Evolutionary conservation across 2,888 invertebrate genomes (phyloP), one percentile per base, ranked within the genome.

Genomic region (Synanthedon myopaeformis): DNA sequence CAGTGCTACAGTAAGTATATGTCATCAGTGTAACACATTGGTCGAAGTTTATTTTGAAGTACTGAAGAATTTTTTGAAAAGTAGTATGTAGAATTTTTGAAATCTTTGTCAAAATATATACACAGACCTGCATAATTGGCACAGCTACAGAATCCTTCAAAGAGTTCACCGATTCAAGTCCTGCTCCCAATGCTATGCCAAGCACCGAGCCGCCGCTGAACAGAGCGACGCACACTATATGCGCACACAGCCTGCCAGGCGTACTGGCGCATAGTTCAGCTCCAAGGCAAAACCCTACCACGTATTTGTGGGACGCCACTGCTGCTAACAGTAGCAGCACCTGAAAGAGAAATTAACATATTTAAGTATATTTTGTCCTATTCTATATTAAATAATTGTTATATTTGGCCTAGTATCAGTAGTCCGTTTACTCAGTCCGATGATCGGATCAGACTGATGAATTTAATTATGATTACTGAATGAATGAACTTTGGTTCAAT

Each of bases 201-300:
- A 82, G 72, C 1, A 91, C 90, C 0, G 93, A 93, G 0, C 93
- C 93, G 1, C 89, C 76, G 10, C 93, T 89, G 75, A 94, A 94
- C 19, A 92, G 80, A 2, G 81, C 66, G 53, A 94, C 89, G 50
- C 90, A 90, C 8, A 89, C 61, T 17, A 92, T 78, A 58, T 92
- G 90, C 45, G 80, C 76, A 52, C 87, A 80, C 51, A 82, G 56
- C 0, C 75, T 69, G 0, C 72, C 69, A 0, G 74, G 72, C 17
- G 85, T 72, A 62, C 84, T 89, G n/a, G 88, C 88, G 49, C 89
- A 89, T 55, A 95, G 82, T 74, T 94, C 94, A 0, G 93, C 88
- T 0, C 95, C 95, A 51, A 95, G 85, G 63, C 94, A 95, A 77
- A 95, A 94, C 0, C 92, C 92, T 53, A 95, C 93, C 13, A 95